A percentile compares a stretch with the other conserved stretches of the same genome.
Evolutionary conservation across 2,797 vertebrate genomes (phyloP).

Genomic region (Pangasius mekongensis): DNA sequence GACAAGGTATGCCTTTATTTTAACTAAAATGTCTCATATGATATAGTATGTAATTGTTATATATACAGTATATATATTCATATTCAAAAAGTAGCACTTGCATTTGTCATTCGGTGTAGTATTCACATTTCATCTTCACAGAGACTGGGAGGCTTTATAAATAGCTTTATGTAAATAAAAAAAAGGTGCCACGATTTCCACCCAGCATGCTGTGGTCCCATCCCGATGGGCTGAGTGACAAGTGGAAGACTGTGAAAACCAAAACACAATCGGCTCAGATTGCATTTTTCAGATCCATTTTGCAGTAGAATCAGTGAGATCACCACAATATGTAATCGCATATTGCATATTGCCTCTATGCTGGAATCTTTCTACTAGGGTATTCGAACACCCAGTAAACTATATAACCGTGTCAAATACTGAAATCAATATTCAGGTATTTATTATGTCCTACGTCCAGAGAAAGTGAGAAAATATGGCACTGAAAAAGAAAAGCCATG

Average conservation of each 20-base stretch:
- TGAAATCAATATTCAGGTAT: neutral
- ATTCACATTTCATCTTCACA: neutral
- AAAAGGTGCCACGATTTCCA: neutral
- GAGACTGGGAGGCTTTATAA: neutral
- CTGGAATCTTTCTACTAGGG: too few species aligned
- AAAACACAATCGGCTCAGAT: neutral
- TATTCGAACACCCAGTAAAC: neutral
- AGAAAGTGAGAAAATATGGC: neutral
- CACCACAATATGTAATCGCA: neutral
- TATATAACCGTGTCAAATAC: neutral
- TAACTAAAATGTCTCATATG: too few species aligned
- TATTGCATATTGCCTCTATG: neutral
- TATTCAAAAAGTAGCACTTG: neutral
- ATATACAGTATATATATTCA: too few species aligned
- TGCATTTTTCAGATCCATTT: neutral
- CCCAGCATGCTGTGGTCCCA: neutral
- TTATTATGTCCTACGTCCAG: neutral
- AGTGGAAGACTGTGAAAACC: constrained; percentile 1
- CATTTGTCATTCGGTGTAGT: neutral
- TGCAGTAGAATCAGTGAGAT: neutral
- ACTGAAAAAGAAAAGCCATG: neutral
- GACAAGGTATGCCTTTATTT: neutral
- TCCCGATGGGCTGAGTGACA: neutral
- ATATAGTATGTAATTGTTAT: too few species aligned
- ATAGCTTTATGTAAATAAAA: neutral